Percentiles rank a stretch among this genome's conserved stretches.
Evolutionary conservation across 2,888 invertebrate species (phyloP).

Genomic region (Andrena hattorfiana): DNA sequence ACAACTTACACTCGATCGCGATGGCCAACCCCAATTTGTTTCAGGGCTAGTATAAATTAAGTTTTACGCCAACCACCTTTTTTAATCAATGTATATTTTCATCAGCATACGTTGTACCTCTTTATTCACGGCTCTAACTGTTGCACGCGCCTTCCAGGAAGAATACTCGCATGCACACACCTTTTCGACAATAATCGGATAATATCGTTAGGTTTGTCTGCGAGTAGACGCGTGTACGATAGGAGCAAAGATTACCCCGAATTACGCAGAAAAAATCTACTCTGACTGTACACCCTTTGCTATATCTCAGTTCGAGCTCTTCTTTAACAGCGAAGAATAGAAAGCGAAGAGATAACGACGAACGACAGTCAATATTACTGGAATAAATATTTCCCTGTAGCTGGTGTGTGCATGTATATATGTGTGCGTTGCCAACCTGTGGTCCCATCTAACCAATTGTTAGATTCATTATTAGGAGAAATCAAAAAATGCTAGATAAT

Average conservation of each 20-base stretch:
- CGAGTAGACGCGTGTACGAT: conserved; percentile 69
- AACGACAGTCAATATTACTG: conserved; percentile 76
- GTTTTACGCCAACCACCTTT: conserved; percentile 58
- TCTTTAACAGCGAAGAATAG: conserved; percentile 55
- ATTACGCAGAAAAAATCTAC: conserved; percentile 47
- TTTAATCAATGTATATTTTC: conserved; percentile 74
- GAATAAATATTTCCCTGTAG: conserved; percentile 79
- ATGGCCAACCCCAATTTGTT: conserved; percentile 88
- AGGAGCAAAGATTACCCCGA: conserved; percentile 49
- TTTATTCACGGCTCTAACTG: conserved; percentile 69
- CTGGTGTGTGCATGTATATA: conserved; percentile 82
- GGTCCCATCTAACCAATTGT: conserved; percentile 71
- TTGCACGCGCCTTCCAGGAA: conserved; percentile 67
- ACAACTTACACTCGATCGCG: conserved; percentile 86
- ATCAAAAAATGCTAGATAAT: conserved; percentile 73
- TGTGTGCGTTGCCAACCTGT: conserved; percentile 83
- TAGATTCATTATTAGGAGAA: conserved; percentile 70
- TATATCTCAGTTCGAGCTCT: conserved; percentile 61
- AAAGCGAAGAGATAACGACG: conserved; percentile 77
- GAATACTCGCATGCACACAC: conserved; percentile 77
- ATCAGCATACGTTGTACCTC: conserved; percentile 76
- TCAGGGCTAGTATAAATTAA: conserved; percentile 87
- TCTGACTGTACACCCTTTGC: conserved; percentile 50
- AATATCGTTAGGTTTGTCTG: conserved; percentile 69
- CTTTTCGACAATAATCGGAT: conserved; percentile 84